Evolutionary conservation across 2,113 vertebrate genomes (phyloP), one percentile per base, ranked within the genome.

Genomic region (Syngnathoides biaculeatus): DNA sequence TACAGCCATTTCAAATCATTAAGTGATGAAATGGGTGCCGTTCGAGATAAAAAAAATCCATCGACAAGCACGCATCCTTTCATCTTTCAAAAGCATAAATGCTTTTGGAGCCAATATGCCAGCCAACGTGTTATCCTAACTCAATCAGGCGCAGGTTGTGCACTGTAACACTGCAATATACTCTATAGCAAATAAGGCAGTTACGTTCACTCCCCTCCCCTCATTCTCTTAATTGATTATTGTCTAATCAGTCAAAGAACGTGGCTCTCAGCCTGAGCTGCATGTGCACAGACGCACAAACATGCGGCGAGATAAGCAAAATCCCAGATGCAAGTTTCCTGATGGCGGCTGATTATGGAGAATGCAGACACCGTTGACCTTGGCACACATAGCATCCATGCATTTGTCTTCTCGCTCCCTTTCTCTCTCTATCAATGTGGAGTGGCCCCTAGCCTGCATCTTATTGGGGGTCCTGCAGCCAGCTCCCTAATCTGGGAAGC

Each of bases 401-500:
- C 57, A 17, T 35, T 58, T 73, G 60, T 63, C 63, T 77, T 76
- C 67, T 42, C 55, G 3, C 6, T 73, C 70, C 27, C 71, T 48
- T 66, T 57, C 60, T 45, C 69, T 26, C 69, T 26, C 58, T 47
- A 40, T 59, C 73, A 71, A 43, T 67, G 74, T 81, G 30, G 67
- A 85, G 77, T 87, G 86, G 84, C 86, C 84, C 78, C 83, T 89
- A 82, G 86, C 77, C 84, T 62, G 58, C 67, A 83, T 75, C 80
- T 87, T 86, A 86, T 65, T 84, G 79, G 78, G 79, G 79, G 80
- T 82, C 77, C 83, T 75, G 60, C 69, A 87, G 87, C 83, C 82
- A 84, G 86, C 69, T 88, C 79, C 80, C 74, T 90, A 88, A 91
- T 92, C 90, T 92, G 88, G 75, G 75, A 89, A 84, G 85, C 88